A percentile compares a stretch with the other conserved stretches of the same genome.
Conservation (phyloP, 1,140 invertebrate species). For the Vollenhovia emeryi region DNA sequence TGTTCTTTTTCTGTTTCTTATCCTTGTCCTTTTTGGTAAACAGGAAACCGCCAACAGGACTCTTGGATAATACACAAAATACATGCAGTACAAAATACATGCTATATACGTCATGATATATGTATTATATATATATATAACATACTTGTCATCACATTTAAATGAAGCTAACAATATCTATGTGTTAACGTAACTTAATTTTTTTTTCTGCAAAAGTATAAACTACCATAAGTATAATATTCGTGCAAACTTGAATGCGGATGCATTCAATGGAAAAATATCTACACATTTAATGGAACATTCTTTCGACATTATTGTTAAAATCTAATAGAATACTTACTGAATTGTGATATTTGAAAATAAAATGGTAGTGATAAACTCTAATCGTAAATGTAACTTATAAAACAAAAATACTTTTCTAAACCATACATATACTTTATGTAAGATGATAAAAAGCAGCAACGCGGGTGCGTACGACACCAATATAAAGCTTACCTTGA, state of each 20-base stretch:
- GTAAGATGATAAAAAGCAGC: conserved; percentile 29
- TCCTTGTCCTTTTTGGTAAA: conserved; percentile 83
- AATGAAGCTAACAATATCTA: conserved; percentile 43
- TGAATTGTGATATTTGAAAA: background rate
- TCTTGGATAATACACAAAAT: conserved; percentile 78
- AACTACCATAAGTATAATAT: no score
- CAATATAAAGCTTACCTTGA: conserved; percentile 80
- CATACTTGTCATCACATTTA: conserved; percentile 17
- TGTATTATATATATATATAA: conserved; percentile 10
- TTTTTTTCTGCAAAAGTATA: background rate
- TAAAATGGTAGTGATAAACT: background rate
- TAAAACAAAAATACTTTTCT: background rate
- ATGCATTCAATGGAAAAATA: background rate
- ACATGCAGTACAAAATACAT: conserved; percentile 71
- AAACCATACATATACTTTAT: background rate
- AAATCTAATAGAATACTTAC: background rate
- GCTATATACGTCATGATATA: conserved; percentile 42
- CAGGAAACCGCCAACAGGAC: conserved; percentile 81
- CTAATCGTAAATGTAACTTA: background rate
- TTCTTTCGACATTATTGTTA: background rate
- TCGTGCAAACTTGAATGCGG: conserved; percentile 43
- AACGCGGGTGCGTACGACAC: conserved; percentile 32
- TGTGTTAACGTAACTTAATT: background rate
- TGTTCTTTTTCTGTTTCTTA: conserved; percentile 80
- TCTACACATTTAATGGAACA: conserved; percentile 6